Conservation (phyloP, 2,888 invertebrate genomes). For the Orgyia antiqua region DNA sequence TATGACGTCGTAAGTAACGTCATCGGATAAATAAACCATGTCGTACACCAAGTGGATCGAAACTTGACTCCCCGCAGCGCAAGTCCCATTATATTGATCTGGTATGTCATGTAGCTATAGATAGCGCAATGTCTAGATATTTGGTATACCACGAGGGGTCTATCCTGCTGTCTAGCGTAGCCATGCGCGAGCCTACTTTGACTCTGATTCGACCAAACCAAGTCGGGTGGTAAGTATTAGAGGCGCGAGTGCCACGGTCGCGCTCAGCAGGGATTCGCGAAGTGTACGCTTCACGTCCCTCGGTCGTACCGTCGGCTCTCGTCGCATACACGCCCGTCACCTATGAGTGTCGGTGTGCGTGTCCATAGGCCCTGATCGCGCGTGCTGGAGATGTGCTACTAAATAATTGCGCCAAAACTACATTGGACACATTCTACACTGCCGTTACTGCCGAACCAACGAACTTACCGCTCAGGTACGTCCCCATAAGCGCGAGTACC, state of each 20-base stretch:
- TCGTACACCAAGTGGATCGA: conserved; percentile 34
- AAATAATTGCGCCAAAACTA: conserved; percentile 35
- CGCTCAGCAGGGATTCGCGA: conserved; percentile 48
- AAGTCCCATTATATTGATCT: conserved; percentile 33
- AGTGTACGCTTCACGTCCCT: conserved; percentile 35
- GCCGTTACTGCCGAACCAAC: conserved; percentile 24
- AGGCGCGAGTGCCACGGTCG: conserved; percentile 71
- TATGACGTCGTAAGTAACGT: conserved; percentile 55
- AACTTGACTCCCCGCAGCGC: conserved; percentile 37
- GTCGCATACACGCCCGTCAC: conserved; percentile 20
- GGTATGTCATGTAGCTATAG: conserved; percentile 20
- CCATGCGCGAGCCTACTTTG: conserved; percentile 56
- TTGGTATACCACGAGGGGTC: conserved; percentile 29
- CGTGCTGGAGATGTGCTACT: conserved; percentile 43
- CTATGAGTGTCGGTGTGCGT: conserved; percentile 43
- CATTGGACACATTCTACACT: conserved; percentile 41
- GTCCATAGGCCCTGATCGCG: conserved; percentile 38
- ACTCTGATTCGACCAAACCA: conserved; percentile 54
- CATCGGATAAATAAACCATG: conserved; percentile 50
- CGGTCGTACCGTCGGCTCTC: conserved; percentile 10
- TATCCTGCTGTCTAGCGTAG: conserved; percentile 45
- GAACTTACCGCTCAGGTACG: conserved; percentile 39
- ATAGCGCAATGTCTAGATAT: not conserved
- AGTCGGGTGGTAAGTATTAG: conserved; percentile 42
- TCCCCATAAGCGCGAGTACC: conserved; percentile 15